Evolutionary conservation across 2,888 invertebrate species (phyloP).

Genomic region (Unio pictorum): DNA sequence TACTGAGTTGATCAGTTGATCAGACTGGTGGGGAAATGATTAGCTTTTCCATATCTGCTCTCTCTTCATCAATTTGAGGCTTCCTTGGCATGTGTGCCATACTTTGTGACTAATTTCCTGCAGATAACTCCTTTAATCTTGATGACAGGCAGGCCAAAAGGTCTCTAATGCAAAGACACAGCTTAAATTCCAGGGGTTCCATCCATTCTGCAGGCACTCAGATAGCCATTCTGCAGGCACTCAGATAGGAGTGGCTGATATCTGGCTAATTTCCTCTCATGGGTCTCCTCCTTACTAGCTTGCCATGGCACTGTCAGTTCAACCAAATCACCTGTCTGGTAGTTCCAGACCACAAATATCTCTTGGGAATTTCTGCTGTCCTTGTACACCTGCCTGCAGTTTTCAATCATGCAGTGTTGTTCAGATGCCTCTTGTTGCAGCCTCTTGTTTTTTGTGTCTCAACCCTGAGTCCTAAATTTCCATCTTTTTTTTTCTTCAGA

Average conservation of each 20-base stretch:
- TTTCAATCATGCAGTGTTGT: not conserved
- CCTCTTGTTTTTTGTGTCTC: no score
- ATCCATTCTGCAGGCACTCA: slow-evolving; percentile 3
- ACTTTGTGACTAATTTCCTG: no score
- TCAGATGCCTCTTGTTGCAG: no score
- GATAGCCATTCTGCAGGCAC: slow-evolving; percentile 3
- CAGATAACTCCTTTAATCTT: no score
- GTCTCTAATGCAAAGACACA: not conserved
- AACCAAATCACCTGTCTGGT: slow-evolving; percentile 1
- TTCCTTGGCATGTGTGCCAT: no score
- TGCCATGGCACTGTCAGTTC: slow-evolving; percentile 7
- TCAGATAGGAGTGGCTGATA: slow-evolving; percentile 1
- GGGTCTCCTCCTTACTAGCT: slow-evolving; percentile 7
- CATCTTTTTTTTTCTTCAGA: no score
- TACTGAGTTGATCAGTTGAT: no score
- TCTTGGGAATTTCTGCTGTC: not conserved
- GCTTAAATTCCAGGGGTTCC: slow-evolving; percentile 2
- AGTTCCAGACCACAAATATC: not conserved
- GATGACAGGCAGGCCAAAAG: no score
- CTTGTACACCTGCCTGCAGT: slow-evolving; percentile 1
- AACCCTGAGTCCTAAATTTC: no score
- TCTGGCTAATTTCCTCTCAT: slow-evolving; percentile 8
- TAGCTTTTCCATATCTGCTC: no score
- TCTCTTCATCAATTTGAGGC: no score
- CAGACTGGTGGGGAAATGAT: no score